Evolutionary conservation across 2,888 invertebrate genomes (phyloP).

Genomic region (Drosophila nigricruria): DNA sequence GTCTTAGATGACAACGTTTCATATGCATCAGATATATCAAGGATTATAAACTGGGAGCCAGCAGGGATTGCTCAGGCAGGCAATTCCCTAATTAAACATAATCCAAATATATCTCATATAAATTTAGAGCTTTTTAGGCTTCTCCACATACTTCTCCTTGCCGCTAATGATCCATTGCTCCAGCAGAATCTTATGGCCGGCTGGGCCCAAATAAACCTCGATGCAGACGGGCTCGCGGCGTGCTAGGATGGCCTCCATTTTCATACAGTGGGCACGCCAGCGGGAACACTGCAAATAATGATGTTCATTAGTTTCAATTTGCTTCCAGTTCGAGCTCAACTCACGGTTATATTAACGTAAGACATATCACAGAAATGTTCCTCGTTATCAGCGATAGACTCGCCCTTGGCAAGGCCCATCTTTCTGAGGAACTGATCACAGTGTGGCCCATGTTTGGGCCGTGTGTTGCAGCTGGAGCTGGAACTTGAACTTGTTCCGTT

Average conservation of each 20-base stretch:
- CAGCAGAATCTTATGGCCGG: constrained; percentile 83
- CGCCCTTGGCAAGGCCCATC: constrained; percentile 84
- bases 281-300: constrained; percentile 81
- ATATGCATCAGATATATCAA: too few relatives aligned
- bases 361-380: constrained; percentile 86
- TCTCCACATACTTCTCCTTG: constrained; percentile 82
- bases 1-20: too few relatives aligned
- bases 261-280: constrained; percentile 85
- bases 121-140: too few relatives aligned
- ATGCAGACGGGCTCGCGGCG: constrained; percentile 85
- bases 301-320: too few relatives aligned
- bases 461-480: constrained; percentile 56
- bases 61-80: not conserved
- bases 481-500: constrained; percentile 10
- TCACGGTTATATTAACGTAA: constrained; percentile 85
- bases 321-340: constrained; percentile 27
- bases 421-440: constrained; percentile 86
- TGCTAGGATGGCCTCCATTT: constrained; percentile 84
- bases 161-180: constrained; percentile 85
- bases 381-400: constrained; percentile 82
- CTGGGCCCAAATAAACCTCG: constrained; percentile 85
- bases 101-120: not conserved
- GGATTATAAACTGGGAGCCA: too few relatives aligned
- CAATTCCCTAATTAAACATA: not conserved
- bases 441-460: constrained; percentile 85